Base-by-base conservation (phyloP, 2,888 invertebrate genomes). In the Deroplatys truncata region DNA sequence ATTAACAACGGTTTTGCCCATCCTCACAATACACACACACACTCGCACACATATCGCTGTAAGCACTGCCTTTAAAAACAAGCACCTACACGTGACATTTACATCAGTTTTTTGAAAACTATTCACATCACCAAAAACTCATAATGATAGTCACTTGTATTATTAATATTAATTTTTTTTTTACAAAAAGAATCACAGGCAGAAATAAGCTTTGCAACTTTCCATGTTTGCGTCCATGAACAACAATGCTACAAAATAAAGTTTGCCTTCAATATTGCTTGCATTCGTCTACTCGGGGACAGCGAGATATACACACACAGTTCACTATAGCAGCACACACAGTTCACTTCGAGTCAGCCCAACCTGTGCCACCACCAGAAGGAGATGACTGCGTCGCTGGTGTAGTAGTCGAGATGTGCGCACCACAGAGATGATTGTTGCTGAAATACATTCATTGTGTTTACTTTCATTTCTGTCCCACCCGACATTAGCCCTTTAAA, bases 151-250 rank as follows among this genome's bases (percentile, higher is more conserved):
- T 88, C 88, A 86, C 87, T 87, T 87, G 29, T 87, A 87, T 90
- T 86, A 49, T 84, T 72, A 72, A 72, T 72, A 72, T 72, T 72
- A 72, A 72, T 72, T 1, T 5, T 85, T 86, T 90, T 56, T 90
- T 89, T 86, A 84, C 88, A 90, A 89, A 90, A 90, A 86, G 88
- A 90, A 89, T 89, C 89, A 90, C 90, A 90, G 90, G 89, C 89
- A 89, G 88, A 86, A 89, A 90, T 86, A 90, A 90, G 89, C 89
- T 84, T 90, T 90, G 88, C 85, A 89, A 88, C 84, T 49, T 85
- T 84, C 83, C 84, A 16, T 90, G 85, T 82, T 88, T 88, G 49
- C 82, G 82, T 82, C 49, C 85, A 49, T 85, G 35, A 89, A 87
- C 83, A 89, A 88, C 88, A 89, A 88, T 89, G 88, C 89, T 49